Evolutionary conservation across 2,888 invertebrate genomes (phyloP).

Genomic region (Papilio elwesi): DNA sequence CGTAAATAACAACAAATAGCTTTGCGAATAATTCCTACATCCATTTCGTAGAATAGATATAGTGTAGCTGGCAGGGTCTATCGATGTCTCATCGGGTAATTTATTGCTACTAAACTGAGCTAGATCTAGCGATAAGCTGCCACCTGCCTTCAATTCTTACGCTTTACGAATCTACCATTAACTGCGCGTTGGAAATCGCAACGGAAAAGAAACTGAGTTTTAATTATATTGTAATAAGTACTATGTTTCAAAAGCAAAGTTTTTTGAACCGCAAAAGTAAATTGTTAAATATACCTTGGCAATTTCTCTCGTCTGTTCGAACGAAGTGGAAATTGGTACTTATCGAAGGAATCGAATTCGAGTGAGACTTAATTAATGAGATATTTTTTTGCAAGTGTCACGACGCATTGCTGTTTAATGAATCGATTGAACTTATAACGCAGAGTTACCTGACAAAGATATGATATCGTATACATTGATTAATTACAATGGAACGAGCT

Average conservation of each 20-base stretch:
- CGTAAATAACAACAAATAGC: constrained; percentile 19
- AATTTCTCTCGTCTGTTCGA: constrained; percentile 36
- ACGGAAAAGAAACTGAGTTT: not conserved
- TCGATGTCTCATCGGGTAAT: constrained; percentile 39
- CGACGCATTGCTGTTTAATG: constrained; percentile 19
- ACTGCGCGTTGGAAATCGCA: not conserved
- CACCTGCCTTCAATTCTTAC: constrained; percentile 40
- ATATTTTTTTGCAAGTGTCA: constrained; percentile 22
- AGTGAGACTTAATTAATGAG: constrained; percentile 37
- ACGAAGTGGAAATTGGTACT: constrained; percentile 34
- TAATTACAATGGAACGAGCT: not conserved
- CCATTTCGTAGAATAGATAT: constrained; percentile 5
- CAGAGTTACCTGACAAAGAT: constrained; percentile 6
- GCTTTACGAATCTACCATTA: constrained; percentile 18
- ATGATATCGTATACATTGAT: not conserved
- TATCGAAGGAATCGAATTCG: constrained; percentile 33
- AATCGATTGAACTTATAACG: constrained; percentile 16
- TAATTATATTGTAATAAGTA: not conserved
- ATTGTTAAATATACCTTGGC: constrained; percentile 19
- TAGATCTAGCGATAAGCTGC: constrained; percentile 40
- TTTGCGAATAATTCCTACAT: constrained; percentile 24
- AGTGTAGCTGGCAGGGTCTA: constrained; percentile 1
- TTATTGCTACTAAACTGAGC: constrained; percentile 40
- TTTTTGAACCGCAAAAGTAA: not conserved
- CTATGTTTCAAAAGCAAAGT: not conserved